Conservation (phyloP, 2,888 invertebrate genomes). For the Rhingia rostrata region DNA sequence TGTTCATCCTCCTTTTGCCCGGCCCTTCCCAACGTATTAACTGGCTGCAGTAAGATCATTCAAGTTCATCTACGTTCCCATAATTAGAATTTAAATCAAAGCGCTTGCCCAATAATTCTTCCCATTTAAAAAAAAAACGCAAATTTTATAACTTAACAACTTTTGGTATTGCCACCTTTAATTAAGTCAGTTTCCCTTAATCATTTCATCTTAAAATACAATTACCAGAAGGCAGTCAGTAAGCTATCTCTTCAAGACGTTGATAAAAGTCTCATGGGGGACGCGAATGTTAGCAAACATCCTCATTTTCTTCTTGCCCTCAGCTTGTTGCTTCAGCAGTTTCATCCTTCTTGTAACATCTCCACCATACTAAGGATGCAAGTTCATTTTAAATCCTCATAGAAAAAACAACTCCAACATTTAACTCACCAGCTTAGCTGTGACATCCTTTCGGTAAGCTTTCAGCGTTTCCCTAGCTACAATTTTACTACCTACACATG, state of each 20-base stretch:
- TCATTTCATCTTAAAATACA: neutral
- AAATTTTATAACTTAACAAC: too few species aligned
- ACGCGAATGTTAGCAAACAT: conserved; percentile 95
- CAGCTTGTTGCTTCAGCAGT: conserved; percentile 93
- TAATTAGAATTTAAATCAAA: too few species aligned
- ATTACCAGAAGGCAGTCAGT: neutral
- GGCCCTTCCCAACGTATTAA: too few species aligned
- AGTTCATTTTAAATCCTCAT: neutral
- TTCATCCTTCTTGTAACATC: conserved; percentile 95
- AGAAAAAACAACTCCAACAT: neutral
- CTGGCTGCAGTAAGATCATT: too few species aligned
- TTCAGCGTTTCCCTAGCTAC: conserved; percentile 93
- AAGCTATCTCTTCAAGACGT: conserved; percentile 91
- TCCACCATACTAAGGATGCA: conserved; percentile 91
- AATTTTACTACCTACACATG: conserved; percentile 90
- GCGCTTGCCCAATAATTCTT: too few species aligned
- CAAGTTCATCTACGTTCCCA: too few species aligned
- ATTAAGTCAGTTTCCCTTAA: too few species aligned
- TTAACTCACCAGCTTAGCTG: conserved; percentile 92
- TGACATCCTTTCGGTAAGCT: conserved; percentile 95
- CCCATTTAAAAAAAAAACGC: too few species aligned
- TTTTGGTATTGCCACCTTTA: too few species aligned
- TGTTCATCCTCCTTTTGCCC: too few species aligned
- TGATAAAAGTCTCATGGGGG: conserved; percentile 96
- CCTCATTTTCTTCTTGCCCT: conserved; percentile 97